phyloP scores from a whole-genome alignment of 2,888 invertebrate genomes.

The Ernsta delagoae region DNA sequence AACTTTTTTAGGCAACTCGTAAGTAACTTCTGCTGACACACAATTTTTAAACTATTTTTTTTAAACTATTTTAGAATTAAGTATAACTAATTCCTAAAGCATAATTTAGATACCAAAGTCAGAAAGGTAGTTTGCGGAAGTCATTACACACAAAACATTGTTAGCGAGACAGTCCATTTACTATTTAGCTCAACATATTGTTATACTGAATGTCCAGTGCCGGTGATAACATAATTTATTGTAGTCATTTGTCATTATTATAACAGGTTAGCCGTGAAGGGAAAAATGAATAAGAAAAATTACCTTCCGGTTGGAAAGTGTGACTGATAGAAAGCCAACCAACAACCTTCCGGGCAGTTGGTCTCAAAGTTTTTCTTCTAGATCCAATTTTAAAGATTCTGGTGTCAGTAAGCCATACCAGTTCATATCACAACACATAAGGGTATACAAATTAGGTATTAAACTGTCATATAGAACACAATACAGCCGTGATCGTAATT shows the following conservation, averaged over 20 bases:
- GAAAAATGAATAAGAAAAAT: conserved; percentile 28
- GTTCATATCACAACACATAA: too few relatives aligned
- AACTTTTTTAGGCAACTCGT: too few relatives aligned
- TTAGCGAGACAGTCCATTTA: not conserved
- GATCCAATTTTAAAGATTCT: too few relatives aligned
- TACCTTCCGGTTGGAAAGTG: conserved; percentile 30
- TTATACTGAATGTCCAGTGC: not conserved
- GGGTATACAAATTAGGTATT: too few relatives aligned
- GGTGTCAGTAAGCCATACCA: too few relatives aligned
- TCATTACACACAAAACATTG: not conserved
- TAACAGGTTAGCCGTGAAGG: conserved; percentile 15
- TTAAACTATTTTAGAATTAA: too few relatives aligned
- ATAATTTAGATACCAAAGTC: too few relatives aligned
- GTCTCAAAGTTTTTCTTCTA: not conserved
- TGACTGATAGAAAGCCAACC: conserved; percentile 22
- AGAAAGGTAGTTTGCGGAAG: not conserved
- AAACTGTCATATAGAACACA: too few relatives aligned
- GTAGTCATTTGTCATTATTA: conserved; percentile 1
- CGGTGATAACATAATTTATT: not conserved
- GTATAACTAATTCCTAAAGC: too few relatives aligned
- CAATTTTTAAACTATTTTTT: too few relatives aligned
- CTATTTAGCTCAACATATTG: not conserved
- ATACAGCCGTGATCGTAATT: too few relatives aligned
- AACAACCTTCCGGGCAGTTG: not conserved
- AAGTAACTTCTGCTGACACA: too few relatives aligned